Base-by-base conservation (phyloP, 2,888 invertebrate species). In the Diadromus collaris region DNA sequence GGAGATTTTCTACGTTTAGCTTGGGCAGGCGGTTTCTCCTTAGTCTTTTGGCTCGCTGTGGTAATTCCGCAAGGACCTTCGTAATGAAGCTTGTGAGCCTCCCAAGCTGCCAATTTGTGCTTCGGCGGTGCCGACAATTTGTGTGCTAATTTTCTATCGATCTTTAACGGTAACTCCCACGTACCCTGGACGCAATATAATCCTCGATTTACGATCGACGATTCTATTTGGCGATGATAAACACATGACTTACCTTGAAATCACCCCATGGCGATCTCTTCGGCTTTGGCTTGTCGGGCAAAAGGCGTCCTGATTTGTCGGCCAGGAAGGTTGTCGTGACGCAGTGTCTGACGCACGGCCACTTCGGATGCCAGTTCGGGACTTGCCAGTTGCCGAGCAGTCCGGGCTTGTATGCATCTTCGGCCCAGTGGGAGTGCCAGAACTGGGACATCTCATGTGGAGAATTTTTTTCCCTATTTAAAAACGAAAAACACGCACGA, bases 321-420 rank as follows among this genome's bases (percentile, higher is more conserved):
- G 85, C 84, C 65, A 83, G 75, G 79, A 86, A 85, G 74, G 76
- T 82, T 27, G 88, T 86, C 72, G 76, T 79, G 29, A 44, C 76
- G 77, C 86, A 86, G 71, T 88, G 88, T 70, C 69, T 84, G 46
- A 60, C 79, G 38, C 79, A 79, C 13, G 87, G 88, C 85, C 84
- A 84, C 48, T 80, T 81, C 2, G 86, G 83, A 81, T 88, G 85
- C 87, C 86, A 87, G 54, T 85, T 86, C 41, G 88, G 85, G 69
- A 88, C 83, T 81, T 88, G 84, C 88, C 88, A 88, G 81, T 87
- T 87, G 81, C 83, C 81, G 63, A 88, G 82, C 81, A 83, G 84
- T 51, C 74, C 75, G 38, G 88, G 83, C 67, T 79, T 83, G 72
- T 84, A 88, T 73, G 83, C 41, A 56, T 86, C 84, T 32, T 88